Base-by-base conservation (phyloP, 2,797 vertebrate species). In the Oreochromis mossambicus region DNA sequence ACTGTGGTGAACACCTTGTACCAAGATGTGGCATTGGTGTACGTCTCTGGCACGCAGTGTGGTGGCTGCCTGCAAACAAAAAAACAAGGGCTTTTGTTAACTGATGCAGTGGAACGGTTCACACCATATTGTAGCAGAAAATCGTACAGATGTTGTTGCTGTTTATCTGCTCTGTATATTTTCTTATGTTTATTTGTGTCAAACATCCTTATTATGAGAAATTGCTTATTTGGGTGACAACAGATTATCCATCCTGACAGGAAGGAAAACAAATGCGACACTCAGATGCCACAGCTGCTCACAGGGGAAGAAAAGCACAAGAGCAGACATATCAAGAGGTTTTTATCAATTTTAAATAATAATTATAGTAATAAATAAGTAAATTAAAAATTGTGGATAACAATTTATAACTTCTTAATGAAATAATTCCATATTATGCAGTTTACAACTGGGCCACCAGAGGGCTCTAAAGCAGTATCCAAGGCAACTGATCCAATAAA, bases 1-100 rank as follows among this genome's bases (percentile, higher is more conserved):
- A 97, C 98, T 0, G 98, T 99, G 78, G 98, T 99, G 91, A 99
- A 98, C 92, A 99, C 97, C 95, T 99, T 99, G 96, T 99, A 99
- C 98, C 97, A 99, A 50, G 98, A 97, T 0, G 98, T 99, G 81
- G 99, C 98, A 0, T 99, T 99, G 94, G 97, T 98, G 95, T 98
- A 99, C 0, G 97, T 99, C 90, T 99, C 99, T 3, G 98, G 98
- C 79, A 98, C 88, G 68, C 99, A 99, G 91, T 99, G 98, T 0
- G 98, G 97, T 1, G 98, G 99, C 95, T 99, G 98, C 90, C 99
- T 99, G 93, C 54, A 92, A 63, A 73, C 79, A 66, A 17, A 51
- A 91, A 83, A 21, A 83, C 8, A 83, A 5, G 77, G 2, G 2
- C 6, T 32, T 38, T 1, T 55, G 19, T 11, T 29, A 21, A 38